Base-by-base conservation (phyloP, 2,113 vertebrate species). In the Microtus ochrogaster region DNA sequence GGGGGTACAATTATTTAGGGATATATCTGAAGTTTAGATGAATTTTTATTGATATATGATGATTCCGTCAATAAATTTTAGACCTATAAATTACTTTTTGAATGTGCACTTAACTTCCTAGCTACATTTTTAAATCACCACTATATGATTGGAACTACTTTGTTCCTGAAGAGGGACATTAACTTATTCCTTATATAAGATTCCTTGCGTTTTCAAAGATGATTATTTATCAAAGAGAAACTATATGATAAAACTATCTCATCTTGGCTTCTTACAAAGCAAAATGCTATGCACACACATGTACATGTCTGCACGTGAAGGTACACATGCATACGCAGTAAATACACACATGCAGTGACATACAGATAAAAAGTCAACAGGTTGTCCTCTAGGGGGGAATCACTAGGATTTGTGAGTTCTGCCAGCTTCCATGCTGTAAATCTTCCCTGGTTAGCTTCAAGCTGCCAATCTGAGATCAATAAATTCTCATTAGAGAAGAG, bases 31-130 rank as follows among this genome's bases (percentile, higher is more conserved):
- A 92, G 47, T 49, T 89, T 77, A 94, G 79, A 96, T 97, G 96
- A 96, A 82, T 97, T 95, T 96, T 92, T 89, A 90, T 63, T 95
- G 65, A 73, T 93, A 66, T 13, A 91, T 13, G 13, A 0, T 49
- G 94, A 88, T 89, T 98, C 1, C 1, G 93, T 91, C 96, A 97
- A 96, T 97, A 97, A 96, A 97, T 84, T 93, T 96, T 13, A 96
- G 94, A 65, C 39, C 19, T 96, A 94, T 74, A 41, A 94, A 66
- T 91, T 91, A 76, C 72, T 96, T 30, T 5, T 14, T 73, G 96
- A 90, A 82, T 95, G 73, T 0, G 14, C 68, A 96, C 41, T 97
- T 92, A 26, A 81, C 93, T 97, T 96, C 39, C 88, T 4, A 36
- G 66, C 83, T 89, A 94, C 83, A 95, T 81, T 97, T 97, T 65